Evolutionary conservation across 2,113 vertebrate genomes (phyloP).

Genomic region (Psilopsiagon aurifrons): DNA sequence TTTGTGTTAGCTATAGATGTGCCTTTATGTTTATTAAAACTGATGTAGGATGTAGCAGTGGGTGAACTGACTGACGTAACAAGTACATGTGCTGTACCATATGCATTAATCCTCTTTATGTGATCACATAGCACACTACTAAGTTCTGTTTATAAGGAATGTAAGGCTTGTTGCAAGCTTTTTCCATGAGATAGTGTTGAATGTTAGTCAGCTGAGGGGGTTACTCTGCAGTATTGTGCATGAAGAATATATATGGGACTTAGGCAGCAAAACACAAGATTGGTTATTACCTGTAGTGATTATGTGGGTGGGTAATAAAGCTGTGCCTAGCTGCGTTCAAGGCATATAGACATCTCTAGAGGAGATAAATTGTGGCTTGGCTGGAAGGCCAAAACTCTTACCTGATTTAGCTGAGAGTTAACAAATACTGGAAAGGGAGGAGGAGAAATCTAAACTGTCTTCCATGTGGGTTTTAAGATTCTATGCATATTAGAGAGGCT

Average conservation of each 20-base stretch:
- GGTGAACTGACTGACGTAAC: neutral
- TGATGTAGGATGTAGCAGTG: neutral
- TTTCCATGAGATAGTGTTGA: neutral
- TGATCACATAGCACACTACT: fast-evolving
- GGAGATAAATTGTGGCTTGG: neutral
- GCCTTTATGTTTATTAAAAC: neutral
- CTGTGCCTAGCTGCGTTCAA: neutral
- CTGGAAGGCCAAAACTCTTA: neutral
- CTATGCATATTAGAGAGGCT: neutral
- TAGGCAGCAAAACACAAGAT: neutral
- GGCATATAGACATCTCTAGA: neutral
- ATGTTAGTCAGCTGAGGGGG: neutral
- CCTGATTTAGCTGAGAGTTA: neutral
- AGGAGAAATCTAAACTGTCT: neutral
- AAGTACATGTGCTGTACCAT: neutral
- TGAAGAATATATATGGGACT: neutral
- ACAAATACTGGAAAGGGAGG: neutral
- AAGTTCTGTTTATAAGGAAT: neutral
- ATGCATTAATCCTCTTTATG: neutral
- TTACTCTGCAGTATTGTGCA: neutral
- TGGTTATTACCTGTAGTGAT: neutral
- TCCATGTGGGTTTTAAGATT: neutral
- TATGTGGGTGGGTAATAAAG: neutral
- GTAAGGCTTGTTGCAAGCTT: neutral
- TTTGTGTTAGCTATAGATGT: neutral